These are phyloP conservation scores for Macrophya annulata DNA, from an alignment of 2,888 invertebrate species.

Conservation along the genomic window DNA sequence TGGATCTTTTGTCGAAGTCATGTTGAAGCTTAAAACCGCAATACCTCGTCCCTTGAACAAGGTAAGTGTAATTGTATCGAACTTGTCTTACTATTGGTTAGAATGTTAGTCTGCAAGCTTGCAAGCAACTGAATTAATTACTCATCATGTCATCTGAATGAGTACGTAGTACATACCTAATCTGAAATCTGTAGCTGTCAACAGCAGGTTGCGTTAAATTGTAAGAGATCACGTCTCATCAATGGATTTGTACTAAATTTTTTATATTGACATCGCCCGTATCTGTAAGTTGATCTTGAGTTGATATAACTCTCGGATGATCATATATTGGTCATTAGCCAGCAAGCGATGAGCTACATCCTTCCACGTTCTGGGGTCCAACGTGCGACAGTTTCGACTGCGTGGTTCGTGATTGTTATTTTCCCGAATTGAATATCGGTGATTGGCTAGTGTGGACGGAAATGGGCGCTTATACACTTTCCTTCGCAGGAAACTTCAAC, in stretches of 20 bases:
- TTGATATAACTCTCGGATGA: conserved; percentile 82
- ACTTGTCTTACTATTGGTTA: not conserved
- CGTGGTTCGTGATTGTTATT: conserved; percentile 77
- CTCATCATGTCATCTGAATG: not conserved
- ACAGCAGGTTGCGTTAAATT: too few relatives aligned
- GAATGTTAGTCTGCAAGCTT: not conserved
- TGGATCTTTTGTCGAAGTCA: conserved; percentile 83
- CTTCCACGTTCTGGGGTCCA: conserved; percentile 83
- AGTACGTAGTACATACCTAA: too few relatives aligned
- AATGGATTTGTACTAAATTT: not conserved
- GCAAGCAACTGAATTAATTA: not conserved
- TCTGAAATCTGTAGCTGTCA: too few relatives aligned
- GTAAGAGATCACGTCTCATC: too few relatives aligned
- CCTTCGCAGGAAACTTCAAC: conserved; percentile 82
- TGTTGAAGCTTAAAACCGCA: conserved; percentile 66
- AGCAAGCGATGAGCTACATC: conserved; percentile 64
- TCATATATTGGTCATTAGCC: conserved; percentile 73
- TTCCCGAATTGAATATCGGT: conserved; percentile 82
- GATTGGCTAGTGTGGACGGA: conserved; percentile 84
- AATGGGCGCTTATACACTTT: conserved; percentile 85
- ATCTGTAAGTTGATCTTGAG: conserved; percentile 70
- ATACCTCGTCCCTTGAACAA: conserved; percentile 65
- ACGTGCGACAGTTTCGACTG: conserved; percentile 85
- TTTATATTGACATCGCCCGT: not conserved
- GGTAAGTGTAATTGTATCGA: conserved; percentile 57